Evolutionary conservation across 2,113 vertebrate genomes (phyloP), one percentile per base, ranked within the genome.

Genomic region (Rutilus rutilus): DNA sequence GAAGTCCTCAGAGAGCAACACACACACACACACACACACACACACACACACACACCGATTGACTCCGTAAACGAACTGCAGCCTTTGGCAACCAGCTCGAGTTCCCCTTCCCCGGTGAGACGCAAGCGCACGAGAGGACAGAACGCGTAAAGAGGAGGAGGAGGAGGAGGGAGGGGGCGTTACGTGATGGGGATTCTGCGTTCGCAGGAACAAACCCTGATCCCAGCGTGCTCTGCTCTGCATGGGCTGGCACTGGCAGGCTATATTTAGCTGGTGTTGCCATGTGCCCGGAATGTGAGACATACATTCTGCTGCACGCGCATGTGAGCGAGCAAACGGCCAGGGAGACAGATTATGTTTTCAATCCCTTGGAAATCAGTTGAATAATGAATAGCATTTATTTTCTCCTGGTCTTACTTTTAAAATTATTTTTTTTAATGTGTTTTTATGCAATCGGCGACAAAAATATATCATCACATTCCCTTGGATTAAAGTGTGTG

Each of bases 221-320:
- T 93, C 93, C 92, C 50, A 84, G 90, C 88, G 89, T 88, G 89
- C 92, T 57, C 54, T 89, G 92, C 87, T 42, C 42, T 42, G 42
- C 42, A 42, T 77, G 64, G 74, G 87, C 92, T 91, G 89, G 85
- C 73, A 81, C 92, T 91, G 89, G 85, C 73, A 81, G 73, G 91
- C 92, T 95, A 95, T 94, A 93, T 95, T 93, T 95, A 95, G 94
- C 90, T 88, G 69, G 89, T 93, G 93, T 95, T 95, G 93, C 94
- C 94, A 95, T 94, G 94, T 93, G 92, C 91, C 27, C 82, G 36
- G 86, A 92, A 91, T 92, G 93, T 92, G 90, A 92, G 77, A 75
- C 78, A 73, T 27, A 33, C 42, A 52, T 83, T 39, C 64, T 82
- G 79, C 82, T 59, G 80, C 67, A 62, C 73, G 81, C n/a, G 52